These are phyloP conservation scores for Gambusia affinis DNA, from an alignment of 2,113 vertebrate species.

Conservation along the genomic window DNA sequence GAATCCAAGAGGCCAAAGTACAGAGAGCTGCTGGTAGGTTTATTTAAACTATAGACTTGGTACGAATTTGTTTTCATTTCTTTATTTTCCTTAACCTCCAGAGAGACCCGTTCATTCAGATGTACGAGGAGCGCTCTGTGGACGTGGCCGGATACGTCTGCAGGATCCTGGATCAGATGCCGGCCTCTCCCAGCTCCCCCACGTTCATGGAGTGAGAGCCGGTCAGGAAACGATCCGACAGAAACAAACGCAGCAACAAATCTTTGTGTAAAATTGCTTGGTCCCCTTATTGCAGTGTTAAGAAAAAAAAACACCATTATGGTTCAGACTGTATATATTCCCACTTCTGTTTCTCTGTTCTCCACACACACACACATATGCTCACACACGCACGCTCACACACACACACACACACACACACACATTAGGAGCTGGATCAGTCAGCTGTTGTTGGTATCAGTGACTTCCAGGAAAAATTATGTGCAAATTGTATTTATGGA, in stretches of 20 bases:
- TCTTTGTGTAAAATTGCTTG: slow-evolving; percentile 83
- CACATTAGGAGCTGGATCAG: slow-evolving; percentile 75
- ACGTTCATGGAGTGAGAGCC: slow-evolving; percentile 93
- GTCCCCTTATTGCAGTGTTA: slow-evolving; percentile 86
- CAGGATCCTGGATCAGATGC: slow-evolving; percentile 97
- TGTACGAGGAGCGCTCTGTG: slow-evolving; percentile 96
- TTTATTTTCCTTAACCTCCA: slow-evolving; percentile 56
- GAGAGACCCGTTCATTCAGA: slow-evolving; percentile 98
- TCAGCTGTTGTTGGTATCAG: slow-evolving; percentile 80
- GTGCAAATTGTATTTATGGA: slow-evolving; percentile 87
- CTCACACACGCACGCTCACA: slow-evolving; percentile 43
- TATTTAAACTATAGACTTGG: fast-evolving
- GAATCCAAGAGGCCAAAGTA: slow-evolving; percentile 99
- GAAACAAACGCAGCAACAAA: slow-evolving; percentile 35
- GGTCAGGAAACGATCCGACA: slow-evolving; percentile 65
- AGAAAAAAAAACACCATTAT: slow-evolving; percentile 81
- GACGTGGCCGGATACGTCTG: slow-evolving; percentile 95
- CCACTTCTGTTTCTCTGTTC: slow-evolving; percentile 63
- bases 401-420: slow-evolving; percentile 38
- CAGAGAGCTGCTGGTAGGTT: slow-evolving; percentile 97
- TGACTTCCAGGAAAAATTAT: slow-evolving; percentile 69
- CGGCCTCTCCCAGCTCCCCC: slow-evolving; percentile 93
- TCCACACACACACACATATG: slow-evolving; percentile 34
- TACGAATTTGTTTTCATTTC: not conserved
- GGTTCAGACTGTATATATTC: slow-evolving; percentile 89